Percentiles rank a stretch among this genome's conserved stretches.
phyloP scores from a whole-genome alignment of 2,797 vertebrate genomes.

The Strix occidentalis region DNA sequence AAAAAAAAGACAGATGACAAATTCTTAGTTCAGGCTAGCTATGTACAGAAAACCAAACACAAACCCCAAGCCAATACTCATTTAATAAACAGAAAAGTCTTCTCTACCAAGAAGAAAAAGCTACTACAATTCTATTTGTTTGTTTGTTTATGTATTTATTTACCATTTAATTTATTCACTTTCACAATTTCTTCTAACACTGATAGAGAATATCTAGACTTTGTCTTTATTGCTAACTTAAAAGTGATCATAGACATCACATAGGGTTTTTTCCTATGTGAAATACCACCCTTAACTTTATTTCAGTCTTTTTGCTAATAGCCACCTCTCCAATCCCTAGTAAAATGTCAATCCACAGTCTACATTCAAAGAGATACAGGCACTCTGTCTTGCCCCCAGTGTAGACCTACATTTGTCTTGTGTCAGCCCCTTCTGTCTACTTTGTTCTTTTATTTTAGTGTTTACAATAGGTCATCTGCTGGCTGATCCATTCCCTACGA shows the following conservation, averaged over 20 bases:
- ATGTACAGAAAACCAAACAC: background rate
- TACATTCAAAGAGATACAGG: background rate
- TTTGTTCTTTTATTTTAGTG: background rate
- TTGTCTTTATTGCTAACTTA: background rate
- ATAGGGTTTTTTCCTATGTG: background rate
- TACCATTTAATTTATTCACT: background rate
- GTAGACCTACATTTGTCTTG: background rate
- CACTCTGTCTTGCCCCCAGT: background rate
- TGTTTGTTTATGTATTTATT: background rate
- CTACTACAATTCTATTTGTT: background rate
- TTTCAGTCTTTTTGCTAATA: background rate
- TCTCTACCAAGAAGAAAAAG: background rate
- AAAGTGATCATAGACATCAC: background rate
- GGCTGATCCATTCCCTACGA: background rate
- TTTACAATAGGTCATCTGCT: background rate
- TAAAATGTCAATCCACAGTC: background rate
- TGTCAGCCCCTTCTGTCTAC: background rate
- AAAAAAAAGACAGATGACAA: background rate
- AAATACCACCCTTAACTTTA: background rate
- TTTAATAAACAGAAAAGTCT: background rate
- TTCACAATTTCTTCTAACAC: background rate
- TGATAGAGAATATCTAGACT: background rate
- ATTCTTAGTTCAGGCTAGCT: background rate
- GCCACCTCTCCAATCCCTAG: background rate
- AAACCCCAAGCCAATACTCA: background rate